Base-by-base conservation (phyloP, 1,140 invertebrate species). In the Solenopsis fugax region DNA sequence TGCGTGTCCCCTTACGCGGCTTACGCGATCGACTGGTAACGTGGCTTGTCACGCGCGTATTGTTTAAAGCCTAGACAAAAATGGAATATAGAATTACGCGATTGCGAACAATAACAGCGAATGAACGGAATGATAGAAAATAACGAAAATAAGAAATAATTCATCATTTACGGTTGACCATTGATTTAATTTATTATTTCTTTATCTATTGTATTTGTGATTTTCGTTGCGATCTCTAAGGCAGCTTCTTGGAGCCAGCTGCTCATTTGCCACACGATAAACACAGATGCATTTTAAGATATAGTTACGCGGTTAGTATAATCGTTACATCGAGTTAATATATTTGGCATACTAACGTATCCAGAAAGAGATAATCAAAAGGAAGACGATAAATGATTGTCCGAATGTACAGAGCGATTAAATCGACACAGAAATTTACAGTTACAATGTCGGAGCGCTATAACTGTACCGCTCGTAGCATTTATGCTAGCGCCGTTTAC, bases 11-110 rank as follows among this genome's bases (percentile, higher is more conserved):
- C 75, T 73, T 77, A 65, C 50, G 72, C 73, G 56, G 77, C 75
- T 73, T 77, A 65, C 50, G 72, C 73, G 56, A 85, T 65, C 48
- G 71, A 85, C 71, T 85, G 72, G 82, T 88, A 85, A 88, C 82
- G 65, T 69, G 52, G 64, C 41, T 73, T 62, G 54, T 86, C 82
- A 52, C 34, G 56, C 56, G 65, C 45, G 54, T 52, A 37, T 50
- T 77, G 50, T 73, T 78, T 50, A 29, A 73, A 37, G 18, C 24
- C 41, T 29, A 58, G 41, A 45, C 16, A 37, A 29, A 29, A 29
- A 29, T 29, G 9, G 2, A 48, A 62, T 48, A 24, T 65, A 60
- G 18, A 58, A 69, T 56, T 29, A 71, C 24, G 5, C 41, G 21
- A 77, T 34, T 29, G 5, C 48, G 13, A n/a, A 29, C 16, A 50